Evolutionary conservation across 2,113 vertebrate genomes (phyloP), one percentile per base, ranked within the genome.

Genomic region (Riparia riparia): DNA sequence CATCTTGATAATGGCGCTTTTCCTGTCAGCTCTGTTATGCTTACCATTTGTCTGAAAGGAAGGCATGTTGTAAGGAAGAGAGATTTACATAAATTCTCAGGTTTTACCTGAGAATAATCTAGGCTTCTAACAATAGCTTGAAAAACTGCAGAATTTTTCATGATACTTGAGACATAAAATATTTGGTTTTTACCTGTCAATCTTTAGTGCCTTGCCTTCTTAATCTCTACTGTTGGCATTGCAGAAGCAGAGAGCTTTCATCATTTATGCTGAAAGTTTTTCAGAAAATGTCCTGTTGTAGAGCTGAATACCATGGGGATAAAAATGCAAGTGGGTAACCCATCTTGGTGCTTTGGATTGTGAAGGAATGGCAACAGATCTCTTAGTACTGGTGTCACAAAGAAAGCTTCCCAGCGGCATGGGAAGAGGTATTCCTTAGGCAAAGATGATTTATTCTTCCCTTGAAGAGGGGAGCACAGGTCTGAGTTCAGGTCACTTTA

Each of bases 21-120:
- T 80, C 15, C 37, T 87, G 56, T n/a, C 25, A 85, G 17, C 8
- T 79, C 21, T 81, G 9, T 32, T 72, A 82, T 71, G 14, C 15
- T 31, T 39, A 16, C 12, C 0, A 1, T 72, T 51, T 54, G 42
- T 14, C 41, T 69, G 10, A 1, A 1, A 6, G 16, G 21, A 77
- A 76, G 7, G 17, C 6, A 25, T 21, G 5, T 37, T 76, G 10
- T 1, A 6, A 90, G 34, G 31, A 89, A 72, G 42, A 70, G 39
- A 63, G 60, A 26, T 54, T 70, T 39, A n/a, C 50, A 25, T 1
- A 2, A 72, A n/a, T n/a, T n/a, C n/a, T n/a, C n/a, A n/a, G n/a
- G n/a, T n/a, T n/a, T n/a, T n/a, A 80, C 17, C n/a, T 82, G 64
- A 61, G 83, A 92, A 60, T 47, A 51, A 51, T 7, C 3, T 34